Percentiles rank a stretch among this genome's conserved stretches.
These are phyloP conservation scores for Nasonia vitripennis DNA, from an alignment of 1,140 invertebrate genomes.

Conservation along the genomic window DNA sequence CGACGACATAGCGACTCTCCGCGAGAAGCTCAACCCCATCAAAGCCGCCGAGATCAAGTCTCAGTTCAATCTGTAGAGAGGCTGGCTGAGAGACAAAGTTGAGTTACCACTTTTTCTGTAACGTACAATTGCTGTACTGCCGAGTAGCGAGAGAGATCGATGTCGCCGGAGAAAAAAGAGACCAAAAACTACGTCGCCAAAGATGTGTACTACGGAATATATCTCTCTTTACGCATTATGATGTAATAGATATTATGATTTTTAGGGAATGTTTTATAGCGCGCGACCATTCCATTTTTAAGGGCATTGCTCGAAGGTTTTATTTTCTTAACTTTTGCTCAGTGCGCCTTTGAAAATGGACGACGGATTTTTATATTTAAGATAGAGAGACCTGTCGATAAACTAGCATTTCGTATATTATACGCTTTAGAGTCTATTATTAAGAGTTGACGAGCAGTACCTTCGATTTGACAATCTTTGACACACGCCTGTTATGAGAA, in stretches of 20 bases:
- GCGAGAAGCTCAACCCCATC: conserved; percentile 79
- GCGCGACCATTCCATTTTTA: background rate
- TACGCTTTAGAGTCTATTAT: background rate
- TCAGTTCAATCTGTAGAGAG: conserved; percentile 60
- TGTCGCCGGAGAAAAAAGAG: background rate
- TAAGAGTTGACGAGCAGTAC: no score
- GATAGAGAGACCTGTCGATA: background rate
- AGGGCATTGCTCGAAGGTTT: background rate
- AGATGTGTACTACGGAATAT: background rate
- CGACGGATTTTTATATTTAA: background rate
- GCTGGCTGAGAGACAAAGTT: background rate
- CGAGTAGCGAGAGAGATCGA: conserved; percentile 22
- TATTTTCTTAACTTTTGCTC: background rate
- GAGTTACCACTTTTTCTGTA: background rate
- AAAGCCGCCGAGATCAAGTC: conserved; percentile 62
- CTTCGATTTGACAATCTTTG: background rate
- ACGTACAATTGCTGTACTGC: conserved; percentile 41
- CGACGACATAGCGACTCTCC: conserved; percentile 82
- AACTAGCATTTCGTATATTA: background rate
- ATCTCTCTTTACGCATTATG: background rate
- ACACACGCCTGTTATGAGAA: background rate
- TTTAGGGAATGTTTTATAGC: background rate
- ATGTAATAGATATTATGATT: no score
- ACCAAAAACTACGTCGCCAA: background rate
- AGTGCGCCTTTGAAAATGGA: background rate